A percentile compares a stretch with the other conserved stretches of the same genome.
phyloP scores from a whole-genome alignment of 2,113 vertebrate species.

The Cynopterus brachyotis region DNA sequence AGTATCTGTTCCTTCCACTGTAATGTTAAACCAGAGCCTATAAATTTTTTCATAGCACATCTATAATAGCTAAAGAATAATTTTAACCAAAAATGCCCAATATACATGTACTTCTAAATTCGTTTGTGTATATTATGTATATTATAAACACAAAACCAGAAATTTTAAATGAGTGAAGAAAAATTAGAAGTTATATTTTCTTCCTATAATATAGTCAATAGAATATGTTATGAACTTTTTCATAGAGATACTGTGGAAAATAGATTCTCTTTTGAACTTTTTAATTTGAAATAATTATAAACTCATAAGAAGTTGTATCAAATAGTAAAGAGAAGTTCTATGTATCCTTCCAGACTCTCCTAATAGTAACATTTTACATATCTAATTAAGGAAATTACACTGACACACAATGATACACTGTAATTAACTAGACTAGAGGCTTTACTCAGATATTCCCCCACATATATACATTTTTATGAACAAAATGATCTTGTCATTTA shows the following conservation, averaged over 20 bases:
- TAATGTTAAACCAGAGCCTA: neutral
- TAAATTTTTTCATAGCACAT: neutral
- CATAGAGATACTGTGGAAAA: neutral
- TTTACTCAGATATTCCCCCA: neutral
- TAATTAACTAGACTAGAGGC: neutral
- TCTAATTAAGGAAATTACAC: neutral
- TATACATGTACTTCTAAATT: neutral
- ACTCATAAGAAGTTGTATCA: neutral
- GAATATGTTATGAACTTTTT: neutral
- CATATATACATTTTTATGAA: neutral
- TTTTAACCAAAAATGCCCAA: neutral
- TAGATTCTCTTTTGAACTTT: neutral
- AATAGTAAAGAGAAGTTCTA: neutral
- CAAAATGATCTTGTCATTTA: neutral
- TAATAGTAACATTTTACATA: neutral
- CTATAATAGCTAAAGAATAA: neutral
- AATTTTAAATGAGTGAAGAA: neutral
- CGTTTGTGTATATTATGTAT: neutral
- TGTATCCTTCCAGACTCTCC: neutral
- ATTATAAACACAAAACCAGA: neutral
- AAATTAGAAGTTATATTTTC: neutral
- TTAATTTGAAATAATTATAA: neutral
- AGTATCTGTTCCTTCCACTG: neutral
- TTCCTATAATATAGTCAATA: neutral
- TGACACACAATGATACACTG: neutral